Percentiles rank a stretch among this genome's conserved stretches.
Conservation (phyloP, 2,113 vertebrate genomes). For the Caranx ignobilis region DNA sequence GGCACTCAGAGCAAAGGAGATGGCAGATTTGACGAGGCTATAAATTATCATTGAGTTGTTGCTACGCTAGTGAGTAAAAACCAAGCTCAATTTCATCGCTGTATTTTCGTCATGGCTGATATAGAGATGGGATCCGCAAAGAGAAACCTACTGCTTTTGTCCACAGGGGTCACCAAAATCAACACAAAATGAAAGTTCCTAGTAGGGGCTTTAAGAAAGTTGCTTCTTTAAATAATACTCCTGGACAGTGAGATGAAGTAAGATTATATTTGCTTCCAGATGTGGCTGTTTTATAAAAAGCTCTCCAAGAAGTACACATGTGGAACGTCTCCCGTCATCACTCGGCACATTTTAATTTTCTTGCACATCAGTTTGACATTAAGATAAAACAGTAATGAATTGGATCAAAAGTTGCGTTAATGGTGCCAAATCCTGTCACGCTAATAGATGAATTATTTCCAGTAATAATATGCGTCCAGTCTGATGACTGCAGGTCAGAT, state of each 20-base stretch:
- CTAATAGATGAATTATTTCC: conserved; percentile 11
- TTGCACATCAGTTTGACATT: conserved; percentile 28
- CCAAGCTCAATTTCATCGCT: too few species aligned
- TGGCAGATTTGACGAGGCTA: too few species aligned
- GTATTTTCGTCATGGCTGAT: too few species aligned
- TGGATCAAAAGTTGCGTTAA: conserved; percentile 14
- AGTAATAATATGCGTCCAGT: neutral
- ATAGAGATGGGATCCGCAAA: too few species aligned
- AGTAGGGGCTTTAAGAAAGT: neutral
- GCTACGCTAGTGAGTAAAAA: too few species aligned
- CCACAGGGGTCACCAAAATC: too few species aligned
- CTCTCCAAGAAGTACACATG: neutral
- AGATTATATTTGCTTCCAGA: conserved; percentile 51
- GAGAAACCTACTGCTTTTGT: too few species aligned
- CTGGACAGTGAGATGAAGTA: conserved; percentile 30
- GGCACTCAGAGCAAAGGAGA: too few species aligned
- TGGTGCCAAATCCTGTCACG: conserved; percentile 21
- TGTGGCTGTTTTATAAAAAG: conserved; percentile 38
- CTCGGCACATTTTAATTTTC: conserved; percentile 50
- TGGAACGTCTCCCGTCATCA: conserved; percentile 21
- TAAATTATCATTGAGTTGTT: too few species aligned
- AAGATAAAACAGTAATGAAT: conserved; percentile 22
- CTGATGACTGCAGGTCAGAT: conserved; percentile 35
- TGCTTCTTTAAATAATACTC: neutral
- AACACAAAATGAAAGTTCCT: too few species aligned